A percentile compares a stretch with the other conserved stretches of the same genome.
These are phyloP conservation scores for Chlorodrepanis virens DNA, from an alignment of 2,113 vertebrate species.

Conservation along the genomic window DNA sequence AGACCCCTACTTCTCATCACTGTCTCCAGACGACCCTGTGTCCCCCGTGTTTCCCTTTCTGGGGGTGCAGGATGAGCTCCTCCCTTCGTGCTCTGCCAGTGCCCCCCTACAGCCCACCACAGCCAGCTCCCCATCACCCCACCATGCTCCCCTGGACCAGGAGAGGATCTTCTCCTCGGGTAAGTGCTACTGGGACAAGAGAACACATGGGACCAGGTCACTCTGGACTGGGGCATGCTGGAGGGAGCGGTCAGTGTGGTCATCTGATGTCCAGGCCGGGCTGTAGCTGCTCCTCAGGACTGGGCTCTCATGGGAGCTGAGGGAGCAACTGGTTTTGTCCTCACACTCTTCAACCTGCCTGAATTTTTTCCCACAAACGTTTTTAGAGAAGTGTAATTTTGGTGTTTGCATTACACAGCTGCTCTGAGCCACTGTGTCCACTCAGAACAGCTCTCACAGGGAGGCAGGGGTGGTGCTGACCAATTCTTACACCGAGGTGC, in stretches of 20 bases:
- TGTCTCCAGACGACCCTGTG: not conserved
- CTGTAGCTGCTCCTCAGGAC: not conserved
- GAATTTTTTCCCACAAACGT: not conserved
- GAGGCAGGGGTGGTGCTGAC: not conserved
- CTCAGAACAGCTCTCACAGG: not conserved
- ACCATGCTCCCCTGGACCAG: not conserved
- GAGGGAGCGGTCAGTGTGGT: rapidly evolving
- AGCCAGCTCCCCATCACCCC: not conserved
- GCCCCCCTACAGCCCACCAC: not conserved
- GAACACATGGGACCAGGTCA: rapidly evolving
- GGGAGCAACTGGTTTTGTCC: not conserved
- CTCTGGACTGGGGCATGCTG: rapidly evolving
- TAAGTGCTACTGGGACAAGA: not conserved
- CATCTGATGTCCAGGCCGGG: not conserved
- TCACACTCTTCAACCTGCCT: not conserved
- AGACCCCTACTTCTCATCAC: conserved; percentile 73
- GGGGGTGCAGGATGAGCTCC: not conserved
- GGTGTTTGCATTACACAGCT: not conserved
- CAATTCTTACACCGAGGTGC: not conserved
- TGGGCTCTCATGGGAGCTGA: not conserved
- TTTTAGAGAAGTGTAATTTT: not conserved
- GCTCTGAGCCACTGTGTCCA: not conserved
- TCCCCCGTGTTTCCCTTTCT: conserved; percentile 4
- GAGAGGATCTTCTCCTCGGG: not conserved
- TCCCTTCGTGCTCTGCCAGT: not conserved